phyloP scores from a whole-genome alignment of 2,888 invertebrate species.

The Microplitis deprimator region DNA sequence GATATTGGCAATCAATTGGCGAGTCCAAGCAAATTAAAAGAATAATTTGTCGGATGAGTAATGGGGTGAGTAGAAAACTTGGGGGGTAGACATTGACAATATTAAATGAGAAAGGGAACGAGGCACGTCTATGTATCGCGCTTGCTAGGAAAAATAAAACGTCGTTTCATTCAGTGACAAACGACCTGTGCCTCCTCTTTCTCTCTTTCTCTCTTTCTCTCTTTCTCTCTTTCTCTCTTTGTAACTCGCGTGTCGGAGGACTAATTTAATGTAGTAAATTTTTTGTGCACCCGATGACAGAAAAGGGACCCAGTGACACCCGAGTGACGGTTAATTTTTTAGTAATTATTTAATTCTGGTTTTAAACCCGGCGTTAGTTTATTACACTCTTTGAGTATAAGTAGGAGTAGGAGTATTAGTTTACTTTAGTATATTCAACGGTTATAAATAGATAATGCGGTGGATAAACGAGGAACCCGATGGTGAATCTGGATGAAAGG shows the following conservation, averaged over 20 bases:
- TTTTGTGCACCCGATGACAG: too few species aligned
- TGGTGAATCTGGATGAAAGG: conserved; percentile 59
- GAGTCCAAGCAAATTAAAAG: conserved; percentile 25
- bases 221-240: conserved; percentile 32
- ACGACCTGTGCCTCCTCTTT: conserved; percentile 53
- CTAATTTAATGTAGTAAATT: too few species aligned
- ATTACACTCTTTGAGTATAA: not conserved
- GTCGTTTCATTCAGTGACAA: conserved; percentile 55
- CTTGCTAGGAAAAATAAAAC: conserved; percentile 38
- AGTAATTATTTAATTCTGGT: too few species aligned
- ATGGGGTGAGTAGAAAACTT: conserved; percentile 40
- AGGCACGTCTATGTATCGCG: conserved; percentile 1
- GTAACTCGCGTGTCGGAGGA: not conserved
- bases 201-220: conserved; percentile 34
- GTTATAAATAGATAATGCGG: conserved; percentile 64
- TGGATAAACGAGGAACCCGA: conserved; percentile 57
- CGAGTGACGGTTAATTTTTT: too few species aligned
- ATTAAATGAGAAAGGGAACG: conserved; percentile 39
- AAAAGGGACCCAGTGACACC: too few species aligned
- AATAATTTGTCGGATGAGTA: conserved; percentile 39
- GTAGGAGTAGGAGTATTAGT: conserved; percentile 3
- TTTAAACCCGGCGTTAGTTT: too few species aligned
- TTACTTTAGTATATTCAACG: conserved; percentile 45
- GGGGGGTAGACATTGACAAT: conserved; percentile 40
- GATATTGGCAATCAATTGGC: conserved; percentile 14